Percentiles rank a stretch among this genome's conserved stretches.
Conservation (phyloP, 2,888 invertebrate genomes). For the Sphaerophoria taeniata region DNA sequence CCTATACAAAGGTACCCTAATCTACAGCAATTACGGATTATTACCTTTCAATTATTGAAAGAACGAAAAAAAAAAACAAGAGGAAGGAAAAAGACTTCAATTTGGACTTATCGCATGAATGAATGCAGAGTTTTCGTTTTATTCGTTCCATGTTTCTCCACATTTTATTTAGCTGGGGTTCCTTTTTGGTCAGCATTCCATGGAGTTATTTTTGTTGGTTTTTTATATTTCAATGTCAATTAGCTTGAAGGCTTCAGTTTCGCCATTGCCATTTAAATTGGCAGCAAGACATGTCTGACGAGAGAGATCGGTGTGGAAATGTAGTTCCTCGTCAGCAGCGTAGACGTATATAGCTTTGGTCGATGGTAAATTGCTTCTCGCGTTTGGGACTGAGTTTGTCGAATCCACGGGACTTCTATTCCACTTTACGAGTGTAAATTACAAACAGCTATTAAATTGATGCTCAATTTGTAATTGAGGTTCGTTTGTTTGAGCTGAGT, state of each 20-base stretch:
- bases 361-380: neutral
- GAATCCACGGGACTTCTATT: no score
- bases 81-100: slow-evolving; percentile 65
- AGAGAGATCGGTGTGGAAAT: neutral
- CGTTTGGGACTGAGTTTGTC: neutral
- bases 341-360: no score
- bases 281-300: neutral
- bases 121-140: slow-evolving; percentile 23
- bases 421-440: slow-evolving; percentile 40
- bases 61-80: no score
- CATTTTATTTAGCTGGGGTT: slow-evolving; percentile 42
- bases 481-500: slow-evolving; percentile 11
- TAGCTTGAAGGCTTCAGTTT: slow-evolving; percentile 40
- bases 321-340: neutral
- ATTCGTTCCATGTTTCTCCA: neutral
- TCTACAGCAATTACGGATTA: slow-evolving; percentile 71
- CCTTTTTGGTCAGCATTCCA: slow-evolving; percentile 13
- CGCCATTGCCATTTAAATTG: slow-evolving; percentile 21
- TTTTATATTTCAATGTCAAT: slow-evolving; percentile 53
- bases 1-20: neutral
- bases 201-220: slow-evolving; percentile 51
- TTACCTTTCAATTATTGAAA: slow-evolving; percentile 73
- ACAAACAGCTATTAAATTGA: slow-evolving; percentile 64
- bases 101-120: slow-evolving; percentile 59
- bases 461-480: slow-evolving; percentile 48